Conservation (phyloP, 2,797 vertebrate species). For the Apogon hyalosoma region DNA sequence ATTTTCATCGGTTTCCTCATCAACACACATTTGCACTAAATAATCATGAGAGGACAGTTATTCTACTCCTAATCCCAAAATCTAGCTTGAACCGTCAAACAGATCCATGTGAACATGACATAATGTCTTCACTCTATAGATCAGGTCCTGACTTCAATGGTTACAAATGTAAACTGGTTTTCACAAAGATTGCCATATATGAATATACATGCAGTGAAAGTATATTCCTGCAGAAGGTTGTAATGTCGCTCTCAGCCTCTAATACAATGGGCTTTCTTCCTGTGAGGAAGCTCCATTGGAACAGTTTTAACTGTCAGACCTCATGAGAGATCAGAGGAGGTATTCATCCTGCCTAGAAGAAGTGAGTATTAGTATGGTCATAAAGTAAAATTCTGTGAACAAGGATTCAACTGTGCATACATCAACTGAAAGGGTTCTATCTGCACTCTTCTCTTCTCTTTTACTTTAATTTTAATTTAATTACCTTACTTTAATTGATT, state of each 20-base stretch:
- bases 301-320: conserved; percentile 31
- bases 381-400: too few relatives aligned
- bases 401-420: too few relatives aligned
- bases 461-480: too few relatives aligned
- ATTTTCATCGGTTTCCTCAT: conserved; percentile 20
- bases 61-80: too few relatives aligned
- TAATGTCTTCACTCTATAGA: too few relatives aligned
- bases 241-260: conserved; percentile 47
- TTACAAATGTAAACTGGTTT: conserved; percentile 2
- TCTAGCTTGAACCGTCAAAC: too few relatives aligned
- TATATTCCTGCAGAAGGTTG: conserved; percentile 28
- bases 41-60: too few relatives aligned
- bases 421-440: too few relatives aligned
- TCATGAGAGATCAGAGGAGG: conserved; percentile 5
- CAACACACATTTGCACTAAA: background rate
- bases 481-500: too few relatives aligned
- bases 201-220: conserved; percentile 56
- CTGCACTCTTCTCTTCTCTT: too few relatives aligned
- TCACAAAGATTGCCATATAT: conserved; percentile 18
- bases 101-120: too few relatives aligned
- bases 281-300: conserved; percentile 68
- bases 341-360: background rate
- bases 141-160: background rate
- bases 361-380: background rate
- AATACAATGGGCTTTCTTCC: conserved; percentile 70